Base-by-base conservation (phyloP, 1,140 invertebrate genomes). In the Drosophila lini region DNA sequence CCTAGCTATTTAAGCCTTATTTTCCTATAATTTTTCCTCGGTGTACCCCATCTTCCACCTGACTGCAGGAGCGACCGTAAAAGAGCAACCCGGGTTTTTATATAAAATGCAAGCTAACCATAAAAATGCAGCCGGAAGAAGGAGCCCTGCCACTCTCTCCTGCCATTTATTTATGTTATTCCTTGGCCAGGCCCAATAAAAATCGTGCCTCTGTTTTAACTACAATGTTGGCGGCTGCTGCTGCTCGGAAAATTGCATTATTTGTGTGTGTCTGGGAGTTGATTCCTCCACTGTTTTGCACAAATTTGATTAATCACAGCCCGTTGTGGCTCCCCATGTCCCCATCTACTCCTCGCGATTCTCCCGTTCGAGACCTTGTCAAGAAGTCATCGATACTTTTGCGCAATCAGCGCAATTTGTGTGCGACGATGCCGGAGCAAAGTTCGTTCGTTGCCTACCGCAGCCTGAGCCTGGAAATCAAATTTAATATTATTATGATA, bases 401-500 rank as follows among this genome's bases (percentile, higher is more conserved):
- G 84, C 84, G 85, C 81, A 89, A 89, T 89, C 84, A 89, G 85
- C 84, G 84, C 84, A 79, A 89, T 88, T 88, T 89, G 77, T 80
- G 74, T 68, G 65, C 40, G 40, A 69, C 62, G 71, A 75, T 61
- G 63, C 50, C 74, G 40, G 40, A 15, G 52, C 34, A 36, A 31
- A 65, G 44, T 32, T 70, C 28, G 48, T 16, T 32, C 48, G 9
- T 48, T 61, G 77, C 81, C 77, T 61, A 74, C 62, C 69, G 40
- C 81, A 52, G 76, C 60, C 68, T 45, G 58, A 45, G 78, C 64
- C 79, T 79, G 68, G 80, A 84, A 89, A 89, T 89, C 84, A 89
- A 89, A 89, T 89, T 89, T 89, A 89, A 89, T 89, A 89, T 89
- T 89, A 89, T 89, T 89, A 89, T 89, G 84, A 89, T 89, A 89